Evolutionary conservation across 92 coral and sea anemone species (phyloP).

Genomic region (Palythoa grandis): DNA sequence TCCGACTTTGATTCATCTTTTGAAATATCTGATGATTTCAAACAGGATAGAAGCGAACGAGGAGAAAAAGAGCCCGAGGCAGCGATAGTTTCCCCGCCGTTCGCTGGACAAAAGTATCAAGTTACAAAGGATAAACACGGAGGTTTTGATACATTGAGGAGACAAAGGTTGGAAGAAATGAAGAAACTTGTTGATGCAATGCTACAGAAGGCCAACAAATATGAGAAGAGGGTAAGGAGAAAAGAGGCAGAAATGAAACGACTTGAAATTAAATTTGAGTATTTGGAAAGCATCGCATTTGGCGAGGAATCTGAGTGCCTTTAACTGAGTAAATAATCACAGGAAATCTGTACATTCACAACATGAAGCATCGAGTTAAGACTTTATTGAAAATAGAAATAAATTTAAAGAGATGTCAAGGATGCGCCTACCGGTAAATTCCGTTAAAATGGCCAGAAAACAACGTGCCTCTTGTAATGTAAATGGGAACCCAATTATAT

Average conservation of each 20-base stretch:
- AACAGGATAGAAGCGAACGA: neutral
- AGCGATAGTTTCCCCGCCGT: neutral
- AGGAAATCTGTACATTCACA: no score
- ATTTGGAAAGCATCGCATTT: conserved; percentile 81
- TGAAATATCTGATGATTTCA: conserved; percentile 4
- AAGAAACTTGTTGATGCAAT: conserved; percentile 65
- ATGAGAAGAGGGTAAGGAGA: conserved; percentile 62
- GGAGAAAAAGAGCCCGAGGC: neutral
- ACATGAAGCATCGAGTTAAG: no score
- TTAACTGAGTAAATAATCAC: neutral
- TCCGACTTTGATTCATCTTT: conserved; percentile 34
- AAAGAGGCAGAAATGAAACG: conserved; percentile 65
- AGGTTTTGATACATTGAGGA: conserved; percentile 3
- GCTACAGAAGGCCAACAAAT: conserved; percentile 55
- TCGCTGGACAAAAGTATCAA: conserved; percentile 5
- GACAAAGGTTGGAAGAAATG: conserved; percentile 55
- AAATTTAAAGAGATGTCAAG: no score
- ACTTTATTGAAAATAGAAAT: no score
- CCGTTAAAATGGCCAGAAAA: no score
- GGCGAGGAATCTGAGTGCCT: conserved; percentile 89
- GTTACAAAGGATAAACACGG: neutral
- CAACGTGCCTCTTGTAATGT: no score
- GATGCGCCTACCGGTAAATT: no score
- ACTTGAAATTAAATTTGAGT: conserved; percentile 75
- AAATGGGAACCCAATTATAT: no score